Evolutionary conservation across 2,113 vertebrate species (phyloP), one percentile per base, ranked within the genome.

Genomic region (Syngnathus typhle): DNA sequence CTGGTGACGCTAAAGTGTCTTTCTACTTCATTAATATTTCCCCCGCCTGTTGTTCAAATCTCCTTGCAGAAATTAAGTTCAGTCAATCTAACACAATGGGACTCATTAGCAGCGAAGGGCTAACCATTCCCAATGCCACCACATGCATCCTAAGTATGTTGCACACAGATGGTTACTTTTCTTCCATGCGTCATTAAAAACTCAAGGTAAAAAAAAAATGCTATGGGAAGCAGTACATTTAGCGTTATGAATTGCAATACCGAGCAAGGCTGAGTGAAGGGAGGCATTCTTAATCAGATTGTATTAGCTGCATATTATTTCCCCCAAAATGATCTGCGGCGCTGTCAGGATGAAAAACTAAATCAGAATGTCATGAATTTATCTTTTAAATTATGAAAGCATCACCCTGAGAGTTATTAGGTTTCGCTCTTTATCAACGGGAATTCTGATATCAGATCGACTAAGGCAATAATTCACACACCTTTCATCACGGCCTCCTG

Each of bases 11-110:
- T 67, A 51, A 79, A 71, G 44, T 47, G 44, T 47, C 44, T 47
- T 32, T 54, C 65, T 67, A 69, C 69, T 70, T 83, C 81, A 83
- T 71, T 82, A 79, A 87, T 88, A 84, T 82, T 74, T 84, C 83
- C 87, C 85, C 70, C 71, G 74, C 77, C 76, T 82, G 77, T 82
- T 81, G 80, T 87, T 87, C 83, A 84, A 83, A 87, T 87, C 81
- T 77, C 81, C 72, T 71, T 81, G 52, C 79, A 82, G 78, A 88
- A 84, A 87, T 83, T 85, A 83, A 83, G 75, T 69, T 37, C 68
- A 77, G 85, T 88, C 73, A 70, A 87, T 88, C 83, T 16, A 87
- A 74, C 67, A 59, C 69, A 7, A 23, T 62, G 72, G 69, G 83
- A 73, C 82, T 84, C 77, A 78, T 88, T 88, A 88, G 76, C 83